Base-by-base conservation (phyloP, 2,888 invertebrate species). In the Lagria hirta region DNA sequence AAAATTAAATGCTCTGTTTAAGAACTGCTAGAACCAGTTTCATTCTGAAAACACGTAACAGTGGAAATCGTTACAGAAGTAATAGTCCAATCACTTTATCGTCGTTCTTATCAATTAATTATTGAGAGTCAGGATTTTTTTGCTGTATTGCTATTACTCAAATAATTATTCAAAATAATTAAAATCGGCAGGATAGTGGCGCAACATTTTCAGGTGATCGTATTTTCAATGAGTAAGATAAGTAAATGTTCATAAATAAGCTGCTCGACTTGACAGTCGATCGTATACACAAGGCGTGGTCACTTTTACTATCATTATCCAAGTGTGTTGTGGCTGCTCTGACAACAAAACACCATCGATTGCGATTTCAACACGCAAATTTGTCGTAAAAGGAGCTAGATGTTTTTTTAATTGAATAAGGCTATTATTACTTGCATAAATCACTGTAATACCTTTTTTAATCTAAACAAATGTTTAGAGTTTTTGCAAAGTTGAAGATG, bases 261-360 rank as follows among this genome's bases (percentile, higher is more conserved):
- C n/a, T n/a, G n/a, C 20, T 16, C 26, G 27, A 27, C 14, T 13
- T 13, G 30, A 7, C 28, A 10, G 28, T 28, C 14, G 28, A 28
- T 13, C 30, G 30, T 7, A 5, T 10, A 21, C 20, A 8, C 55
- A 52, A 48, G 57, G 55, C 55, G 57, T 58, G 56, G 55, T 54
- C 49, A 58, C 57, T 59, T 57, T 59, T 59, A 59, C 59, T 59
- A 55, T 57, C 57, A 44, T 48, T 43, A 42, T 44, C 42, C 43
- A 44, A 49, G 43, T 48, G 41, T 48, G 50, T 52, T 23, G 4
- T 4, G n/a, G n/a, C n/a, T n/a, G n/a, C n/a, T n/a, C n/a, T n/a
- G n/a, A n/a, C n/a, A n/a, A n/a, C n/a, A n/a, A n/a, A n/a, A n/a
- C n/a, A n/a, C n/a, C n/a, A n/a, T n/a, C n/a, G n/a, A n/a, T n/a